phyloP scores from a whole-genome alignment of 2,888 invertebrate genomes.

The Pachydiplax longipennis region DNA sequence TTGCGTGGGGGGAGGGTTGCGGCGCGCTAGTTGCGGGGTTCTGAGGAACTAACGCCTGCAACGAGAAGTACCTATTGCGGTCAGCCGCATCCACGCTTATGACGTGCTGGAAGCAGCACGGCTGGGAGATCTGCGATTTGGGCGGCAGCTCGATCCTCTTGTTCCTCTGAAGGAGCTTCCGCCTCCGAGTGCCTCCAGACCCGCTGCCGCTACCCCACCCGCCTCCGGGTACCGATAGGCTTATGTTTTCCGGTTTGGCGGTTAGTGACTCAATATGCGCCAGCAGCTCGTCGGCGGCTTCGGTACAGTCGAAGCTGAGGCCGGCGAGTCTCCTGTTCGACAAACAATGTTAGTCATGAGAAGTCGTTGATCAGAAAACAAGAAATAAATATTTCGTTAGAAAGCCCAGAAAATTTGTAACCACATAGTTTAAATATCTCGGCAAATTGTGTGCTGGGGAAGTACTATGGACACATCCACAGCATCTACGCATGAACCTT shows the following conservation, averaged over 20 bases:
- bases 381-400: too few relatives aligned
- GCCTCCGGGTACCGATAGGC: constrained; percentile 71
- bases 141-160: constrained; percentile 72
- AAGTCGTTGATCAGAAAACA: too few relatives aligned
- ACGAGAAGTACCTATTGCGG: constrained; percentile 70
- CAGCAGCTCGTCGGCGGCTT: constrained; percentile 76
- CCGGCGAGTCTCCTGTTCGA: constrained; percentile 68
- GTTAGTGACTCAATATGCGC: constrained; percentile 73
- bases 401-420: too few relatives aligned
- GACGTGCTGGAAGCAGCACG: constrained; percentile 85
- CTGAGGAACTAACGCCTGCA: constrained; percentile 69
- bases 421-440: too few relatives aligned
- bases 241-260: constrained; percentile 80
- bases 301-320: constrained; percentile 78
- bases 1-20: background rate
- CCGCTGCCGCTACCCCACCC: constrained; percentile 60
- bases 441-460: too few relatives aligned
- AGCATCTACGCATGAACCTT: too few relatives aligned
- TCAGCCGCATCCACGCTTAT: constrained; percentile 77
- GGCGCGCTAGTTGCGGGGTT: constrained; percentile 50
- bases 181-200: constrained; percentile 64
- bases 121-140: constrained; percentile 83
- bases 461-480: too few relatives aligned
- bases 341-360: too few relatives aligned
- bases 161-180: constrained; percentile 57